These are phyloP conservation scores for Sandelia bainsii DNA, from an alignment of 2,797 vertebrate species.

Conservation along the genomic window DNA sequence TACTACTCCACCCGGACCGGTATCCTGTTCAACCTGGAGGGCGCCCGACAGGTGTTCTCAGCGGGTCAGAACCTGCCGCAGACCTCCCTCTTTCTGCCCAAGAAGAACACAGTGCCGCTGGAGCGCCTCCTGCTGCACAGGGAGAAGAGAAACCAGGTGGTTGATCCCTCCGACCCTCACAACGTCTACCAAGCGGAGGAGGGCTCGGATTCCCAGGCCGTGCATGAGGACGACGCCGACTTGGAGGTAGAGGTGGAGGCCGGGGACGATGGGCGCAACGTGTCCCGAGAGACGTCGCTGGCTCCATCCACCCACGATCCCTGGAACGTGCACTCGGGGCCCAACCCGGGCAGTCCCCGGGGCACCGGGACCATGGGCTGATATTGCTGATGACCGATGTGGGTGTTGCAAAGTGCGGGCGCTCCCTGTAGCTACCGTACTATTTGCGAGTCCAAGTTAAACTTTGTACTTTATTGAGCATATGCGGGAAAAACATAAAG, in stretches of 20 bases:
- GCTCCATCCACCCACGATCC: constrained; percentile 82
- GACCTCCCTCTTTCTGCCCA: constrained; percentile 92
- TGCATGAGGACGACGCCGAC: constrained; percentile 75
- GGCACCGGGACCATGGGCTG: constrained; percentile 75
- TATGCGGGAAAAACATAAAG: neutral
- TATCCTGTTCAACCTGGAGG: constrained; percentile 92
- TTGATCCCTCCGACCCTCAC: constrained; percentile 79
- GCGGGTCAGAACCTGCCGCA: constrained; percentile 88
- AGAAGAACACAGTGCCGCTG: constrained; percentile 91
- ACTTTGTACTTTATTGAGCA: neutral
- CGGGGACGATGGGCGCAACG: constrained; percentile 74
- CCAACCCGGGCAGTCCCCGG: constrained; percentile 71
- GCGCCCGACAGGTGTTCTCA: constrained; percentile 84
- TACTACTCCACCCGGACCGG: constrained; percentile 89
- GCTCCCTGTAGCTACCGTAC: neutral
- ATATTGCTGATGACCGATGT: constrained; percentile 12
- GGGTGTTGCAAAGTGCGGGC: neutral
- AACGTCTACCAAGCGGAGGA: constrained; percentile 68
- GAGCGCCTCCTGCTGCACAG: constrained; percentile 87
- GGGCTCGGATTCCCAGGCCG: constrained; percentile 81
- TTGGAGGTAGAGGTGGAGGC: constrained; percentile 64
- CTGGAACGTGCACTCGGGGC: constrained; percentile 73
- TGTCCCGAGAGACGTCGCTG: constrained; percentile 76
- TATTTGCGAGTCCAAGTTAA: constrained; percentile 8
- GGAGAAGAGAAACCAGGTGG: constrained; percentile 86